A percentile compares a stretch with the other conserved stretches of the same genome.
phyloP scores from a whole-genome alignment of 2,113 vertebrate genomes.

The Phycodurus eques region DNA sequence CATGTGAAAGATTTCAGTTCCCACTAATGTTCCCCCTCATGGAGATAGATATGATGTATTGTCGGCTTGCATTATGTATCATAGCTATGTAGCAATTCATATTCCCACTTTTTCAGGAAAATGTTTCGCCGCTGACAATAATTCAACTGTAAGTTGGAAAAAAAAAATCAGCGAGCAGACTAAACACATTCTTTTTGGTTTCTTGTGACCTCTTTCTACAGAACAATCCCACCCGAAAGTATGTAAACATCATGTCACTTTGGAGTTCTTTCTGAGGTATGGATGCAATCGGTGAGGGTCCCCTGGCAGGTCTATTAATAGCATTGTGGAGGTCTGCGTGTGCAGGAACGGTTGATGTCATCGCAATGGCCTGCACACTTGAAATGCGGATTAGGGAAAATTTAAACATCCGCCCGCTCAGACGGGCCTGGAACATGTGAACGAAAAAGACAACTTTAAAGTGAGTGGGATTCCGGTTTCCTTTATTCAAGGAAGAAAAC shows the following conservation, averaged over 20 bases:
- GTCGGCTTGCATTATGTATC: too few relatives aligned
- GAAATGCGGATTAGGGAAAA: slow-evolving; percentile 48
- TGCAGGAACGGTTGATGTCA: not conserved
- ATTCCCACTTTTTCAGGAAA: too few relatives aligned
- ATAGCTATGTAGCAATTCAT: too few relatives aligned
- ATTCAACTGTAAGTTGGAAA: too few relatives aligned
- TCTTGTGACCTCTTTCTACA: too few relatives aligned
- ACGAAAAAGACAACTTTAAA: not conserved
- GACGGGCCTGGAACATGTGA: slow-evolving; percentile 29
- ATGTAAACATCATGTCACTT: not conserved
- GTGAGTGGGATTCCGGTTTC: not conserved
- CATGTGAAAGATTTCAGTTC: too few relatives aligned
- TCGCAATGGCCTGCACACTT: slow-evolving; percentile 20
- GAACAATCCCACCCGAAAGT: not conserved
- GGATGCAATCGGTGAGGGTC: not conserved
- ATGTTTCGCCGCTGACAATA: too few relatives aligned
- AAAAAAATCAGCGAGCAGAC: not conserved
- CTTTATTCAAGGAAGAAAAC: not conserved
- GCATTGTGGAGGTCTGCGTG: not conserved
- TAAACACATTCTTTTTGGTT: not conserved
- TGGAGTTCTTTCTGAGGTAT: not conserved
- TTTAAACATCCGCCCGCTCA: slow-evolving; percentile 54
- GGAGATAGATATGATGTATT: too few relatives aligned
- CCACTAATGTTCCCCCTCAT: too few relatives aligned
- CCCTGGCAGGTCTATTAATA: not conserved